Evolutionary conservation across 2,113 vertebrate genomes (phyloP).

Genomic region (Alethe castanea): DNA sequence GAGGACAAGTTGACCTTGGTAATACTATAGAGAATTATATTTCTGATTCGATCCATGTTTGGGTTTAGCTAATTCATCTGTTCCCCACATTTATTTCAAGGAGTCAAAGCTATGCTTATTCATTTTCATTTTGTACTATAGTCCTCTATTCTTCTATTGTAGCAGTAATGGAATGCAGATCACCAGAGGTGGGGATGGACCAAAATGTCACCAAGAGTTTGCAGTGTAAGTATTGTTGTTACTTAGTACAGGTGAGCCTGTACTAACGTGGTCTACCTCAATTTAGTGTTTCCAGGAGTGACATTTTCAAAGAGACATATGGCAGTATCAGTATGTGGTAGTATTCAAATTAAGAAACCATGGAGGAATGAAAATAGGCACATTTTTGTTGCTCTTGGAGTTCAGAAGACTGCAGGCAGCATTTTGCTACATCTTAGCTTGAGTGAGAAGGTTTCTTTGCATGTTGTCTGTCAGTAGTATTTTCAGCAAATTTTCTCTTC

Average conservation of each 20-base stretch:
- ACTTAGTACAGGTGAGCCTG: background rate
- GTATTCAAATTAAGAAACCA: background rate
- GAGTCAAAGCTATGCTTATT: background rate
- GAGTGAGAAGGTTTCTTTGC: background rate
- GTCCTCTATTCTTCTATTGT: background rate
- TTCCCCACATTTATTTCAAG: background rate
- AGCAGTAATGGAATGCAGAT: background rate
- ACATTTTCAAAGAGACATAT: background rate
- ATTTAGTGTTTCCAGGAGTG: background rate
- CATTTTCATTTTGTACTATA: background rate
- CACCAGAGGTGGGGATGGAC: background rate
- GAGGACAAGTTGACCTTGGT: background rate
- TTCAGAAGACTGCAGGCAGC: background rate
- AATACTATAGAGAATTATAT: background rate
- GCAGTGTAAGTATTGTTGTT: background rate
- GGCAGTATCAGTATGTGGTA: background rate
- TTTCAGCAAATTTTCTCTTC: constrained; percentile 9
- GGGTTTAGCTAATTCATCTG: background rate
- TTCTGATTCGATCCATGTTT: background rate
- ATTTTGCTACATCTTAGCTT: background rate
- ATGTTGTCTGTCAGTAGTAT: background rate
- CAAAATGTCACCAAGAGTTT: background rate
- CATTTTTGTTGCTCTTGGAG: background rate
- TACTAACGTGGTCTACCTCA: no score
- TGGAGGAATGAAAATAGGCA: background rate